Conservation (phyloP, 2,888 invertebrate genomes). For the Heteromurus nitidus region DNA sequence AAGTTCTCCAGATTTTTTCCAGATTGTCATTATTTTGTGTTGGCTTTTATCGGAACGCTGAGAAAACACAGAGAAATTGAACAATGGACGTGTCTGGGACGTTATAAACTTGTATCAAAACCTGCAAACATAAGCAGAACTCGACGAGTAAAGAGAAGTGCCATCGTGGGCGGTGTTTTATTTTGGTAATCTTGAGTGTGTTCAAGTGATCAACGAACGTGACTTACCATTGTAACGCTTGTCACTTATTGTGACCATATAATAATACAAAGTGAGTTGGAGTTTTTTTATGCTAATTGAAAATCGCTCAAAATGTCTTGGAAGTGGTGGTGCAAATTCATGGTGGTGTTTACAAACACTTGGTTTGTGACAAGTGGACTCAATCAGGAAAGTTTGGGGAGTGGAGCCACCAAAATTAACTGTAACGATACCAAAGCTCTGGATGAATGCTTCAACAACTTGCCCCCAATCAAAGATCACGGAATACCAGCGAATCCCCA, state of each 20-base stretch:
- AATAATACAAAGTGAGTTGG: not conserved
- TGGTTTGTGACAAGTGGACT: conserved; percentile 41
- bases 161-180: not conserved
- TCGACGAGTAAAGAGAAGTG: too few species aligned
- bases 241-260: not conserved
- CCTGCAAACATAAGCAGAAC: too few species aligned
- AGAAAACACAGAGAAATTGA: too few species aligned
- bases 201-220: not conserved
- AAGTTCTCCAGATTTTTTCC: too few species aligned
- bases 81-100: too few species aligned
- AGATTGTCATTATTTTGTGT: too few species aligned
- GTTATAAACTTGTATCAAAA: too few species aligned
- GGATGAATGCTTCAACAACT: conserved; percentile 60
- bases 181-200: not conserved
- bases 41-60: too few species aligned
- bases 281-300: conserved; percentile 4
- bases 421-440: conserved; percentile 38
- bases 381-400: conserved; percentile 22
- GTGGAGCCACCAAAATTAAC: not conserved
- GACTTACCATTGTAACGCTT: not conserved
- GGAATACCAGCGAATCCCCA: conserved; percentile 63
- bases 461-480: conserved; percentile 56
- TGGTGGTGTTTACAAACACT: conserved; percentile 32
- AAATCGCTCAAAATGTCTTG: conserved; percentile 28
- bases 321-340: conserved; percentile 19